Conservation (phyloP, 2,797 vertebrate species). For the Apogon hyalosoma region DNA sequence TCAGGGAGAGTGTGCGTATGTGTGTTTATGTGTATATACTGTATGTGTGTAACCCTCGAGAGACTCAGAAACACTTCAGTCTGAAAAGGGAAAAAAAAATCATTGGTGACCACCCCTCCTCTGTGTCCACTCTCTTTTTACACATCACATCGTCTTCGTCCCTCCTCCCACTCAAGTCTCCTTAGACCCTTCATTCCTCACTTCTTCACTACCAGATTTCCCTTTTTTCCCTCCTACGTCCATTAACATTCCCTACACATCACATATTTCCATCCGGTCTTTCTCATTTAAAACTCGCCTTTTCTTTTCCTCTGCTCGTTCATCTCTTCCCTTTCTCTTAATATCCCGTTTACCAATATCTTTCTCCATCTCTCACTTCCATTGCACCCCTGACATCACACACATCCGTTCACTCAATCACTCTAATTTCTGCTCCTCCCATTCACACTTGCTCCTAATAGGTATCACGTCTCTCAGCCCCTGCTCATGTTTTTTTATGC, state of each 20-base stretch:
- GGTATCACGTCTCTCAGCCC: constrained; percentile 20
- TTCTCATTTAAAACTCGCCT: background rate
- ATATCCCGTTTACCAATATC: constrained; percentile 31
- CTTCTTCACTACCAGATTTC: background rate
- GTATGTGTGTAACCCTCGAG: constrained; percentile 43
- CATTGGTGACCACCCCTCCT: constrained; percentile 29
- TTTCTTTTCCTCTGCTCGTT: background rate
- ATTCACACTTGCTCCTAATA: constrained; percentile 40
- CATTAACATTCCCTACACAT: constrained; percentile 9
- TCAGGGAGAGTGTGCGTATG: constrained; percentile 38
- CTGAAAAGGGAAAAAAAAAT: constrained; percentile 23
- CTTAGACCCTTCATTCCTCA: background rate
- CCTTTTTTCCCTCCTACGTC: background rate
- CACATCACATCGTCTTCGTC: background rate
- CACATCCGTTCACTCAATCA: constrained; percentile 58
- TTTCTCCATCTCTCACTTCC: constrained; percentile 41
- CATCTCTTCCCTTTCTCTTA: constrained; percentile 7
- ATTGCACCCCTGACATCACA: constrained; percentile 41
- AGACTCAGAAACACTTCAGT: constrained; percentile 53
- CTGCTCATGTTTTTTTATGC: constrained; percentile 49
- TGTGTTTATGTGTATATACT: constrained; percentile 24
- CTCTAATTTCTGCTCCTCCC: constrained; percentile 44
- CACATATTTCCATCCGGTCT: constrained; percentile 2
- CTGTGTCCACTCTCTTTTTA: constrained; percentile 17
- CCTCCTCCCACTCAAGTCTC: background rate